Base-by-base conservation (phyloP, 1,140 invertebrate species). In the Hirudo medicinalis region DNA sequence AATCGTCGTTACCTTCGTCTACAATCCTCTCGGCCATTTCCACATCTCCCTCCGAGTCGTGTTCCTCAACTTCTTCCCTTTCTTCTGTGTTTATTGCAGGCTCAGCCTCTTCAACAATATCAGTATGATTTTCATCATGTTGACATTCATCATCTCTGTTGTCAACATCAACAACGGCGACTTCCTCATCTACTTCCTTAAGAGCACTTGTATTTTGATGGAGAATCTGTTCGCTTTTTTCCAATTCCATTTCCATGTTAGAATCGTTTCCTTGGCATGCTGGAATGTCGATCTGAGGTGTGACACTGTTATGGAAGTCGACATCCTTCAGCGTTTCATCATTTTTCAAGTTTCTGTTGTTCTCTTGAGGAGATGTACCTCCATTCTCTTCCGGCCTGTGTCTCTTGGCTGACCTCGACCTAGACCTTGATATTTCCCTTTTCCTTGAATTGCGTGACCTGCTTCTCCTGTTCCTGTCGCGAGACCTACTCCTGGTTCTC, bases 401-500 rank as follows among this genome's bases (percentile, higher is more conserved):
- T 11, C 57, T 63, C 15, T 63, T 32, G 57, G 22, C 57, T 11
- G 57, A 32, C 19, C 57, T 32, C 29, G 57, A 63, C 9, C 9
- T 63, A 11, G 57, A 63, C 29, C 29, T 32, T 63, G 57, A 22
- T 11, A 32, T 5, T 15, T 22, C 22, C 57, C 57, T 63, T 11
- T 63, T 78, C 63, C 76, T 49, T 9, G 43, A 76, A 70, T 75
- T 80, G 72, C 76, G 75, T 69, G 84, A 85, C 74, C 85, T 85
- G 76, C 85, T 86, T n/a, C 57, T 63, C 29, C 29, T 63, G 22
- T 15, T 63, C 29, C 29, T 63, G 29, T 63, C 29, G 63, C 83
- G 83, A 22, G 85, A 85, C 49, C 82, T 82, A 25, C 85, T 86
- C 70, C 84, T 84, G 72, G 84, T 86, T 73, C 85, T 82, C 71